Percentiles rank a stretch among this genome's conserved stretches.
These are phyloP conservation scores for Hippoglossus stenolepis DNA, from an alignment of 2,113 vertebrate genomes.

Conservation along the genomic window DNA sequence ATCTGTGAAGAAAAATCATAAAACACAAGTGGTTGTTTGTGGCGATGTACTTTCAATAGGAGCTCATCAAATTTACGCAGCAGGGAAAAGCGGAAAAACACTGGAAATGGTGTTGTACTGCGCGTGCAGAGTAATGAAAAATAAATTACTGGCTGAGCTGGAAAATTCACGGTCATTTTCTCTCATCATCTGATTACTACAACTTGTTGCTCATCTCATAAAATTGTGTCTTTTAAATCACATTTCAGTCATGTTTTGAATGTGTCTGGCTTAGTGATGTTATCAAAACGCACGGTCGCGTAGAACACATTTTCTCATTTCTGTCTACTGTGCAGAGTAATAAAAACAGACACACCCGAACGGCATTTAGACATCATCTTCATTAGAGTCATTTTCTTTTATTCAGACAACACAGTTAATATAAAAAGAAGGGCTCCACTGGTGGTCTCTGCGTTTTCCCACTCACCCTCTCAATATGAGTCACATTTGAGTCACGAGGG, in stretches of 20 bases:
- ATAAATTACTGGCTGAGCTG: slow-evolving; percentile 12
- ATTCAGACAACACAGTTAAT: slow-evolving; percentile 16
- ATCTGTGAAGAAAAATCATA: not conserved
- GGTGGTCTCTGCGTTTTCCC: slow-evolving; percentile 8
- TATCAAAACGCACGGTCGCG: slow-evolving; percentile 1
- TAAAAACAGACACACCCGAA: slow-evolving; percentile 1
- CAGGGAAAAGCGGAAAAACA: slow-evolving; percentile 1
- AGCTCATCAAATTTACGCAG: not conserved
- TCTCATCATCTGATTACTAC: not conserved
- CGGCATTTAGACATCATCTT: slow-evolving; percentile 8
- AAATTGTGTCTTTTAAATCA: slow-evolving; percentile 12
- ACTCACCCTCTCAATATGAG: slow-evolving; percentile 29
- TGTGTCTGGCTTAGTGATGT: slow-evolving; percentile 1
- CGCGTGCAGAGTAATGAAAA: slow-evolving; percentile 20
- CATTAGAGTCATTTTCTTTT: slow-evolving; percentile 7
- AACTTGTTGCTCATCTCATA: slow-evolving; percentile 35
- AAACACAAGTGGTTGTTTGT: not conserved
- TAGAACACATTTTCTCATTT: not conserved
- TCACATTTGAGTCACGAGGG: slow-evolving; percentile 14
- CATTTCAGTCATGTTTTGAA: not conserved
- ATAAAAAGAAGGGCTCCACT: slow-evolving; percentile 28
- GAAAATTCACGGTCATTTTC: slow-evolving; percentile 14
- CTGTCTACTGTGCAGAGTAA: not conserved
- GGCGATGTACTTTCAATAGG: slow-evolving; percentile 9
- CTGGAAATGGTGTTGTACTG: not conserved